Base-by-base conservation (phyloP, 2,113 vertebrate genomes). In the Sorex araneus region DNA sequence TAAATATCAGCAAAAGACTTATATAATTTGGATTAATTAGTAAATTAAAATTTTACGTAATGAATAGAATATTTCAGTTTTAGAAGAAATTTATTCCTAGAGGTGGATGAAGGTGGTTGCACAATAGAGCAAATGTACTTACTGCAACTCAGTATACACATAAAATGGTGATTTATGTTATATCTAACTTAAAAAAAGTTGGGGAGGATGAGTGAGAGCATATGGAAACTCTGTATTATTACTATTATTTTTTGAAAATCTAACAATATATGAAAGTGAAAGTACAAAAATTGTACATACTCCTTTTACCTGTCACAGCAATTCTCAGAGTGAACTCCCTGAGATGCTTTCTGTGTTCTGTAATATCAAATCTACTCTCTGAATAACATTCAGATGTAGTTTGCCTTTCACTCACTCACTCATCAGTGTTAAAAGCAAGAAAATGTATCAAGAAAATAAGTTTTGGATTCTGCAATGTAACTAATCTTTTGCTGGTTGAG, bases 191-290 rank as follows among this genome's bases (percentile, higher is more conserved):
- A 50, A 50, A 50, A 50, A 12, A 12, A 50, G 10, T 10, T 50
- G 13, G 47, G 9, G 32, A 32, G 15, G 19, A 10, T 19, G 6
- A 87, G 47, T 50, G 47, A 67, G 32, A 57, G 11, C 36, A 36
- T n/a, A 15, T 16, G 71, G 34, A 8, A 71, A 40, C 19, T 82
- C 28, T 81, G 45, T 70, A 8, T 27, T 60, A 18, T 87, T 60
- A n/a, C 10, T 87, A 67, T 69, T 90, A 1, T 45, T 87, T 77
- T 34, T 13, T 43, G n/a, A n/a, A 85, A 85, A 43, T 54, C 23
- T 69, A 86, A 77, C 30, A 82, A 54, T 81, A 63, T 54, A 66
- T n/a, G 27, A 66, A 54, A 87, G 57, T 54, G 84, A 80, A 69
- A 83, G 45, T 78, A 0, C 25, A 50, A 87, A 78, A 74, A 34